A percentile compares a stretch with the other conserved stretches of the same genome.
These are phyloP conservation scores for Troilus luridus DNA, from an alignment of 2,888 invertebrate species.

Conservation along the genomic window DNA sequence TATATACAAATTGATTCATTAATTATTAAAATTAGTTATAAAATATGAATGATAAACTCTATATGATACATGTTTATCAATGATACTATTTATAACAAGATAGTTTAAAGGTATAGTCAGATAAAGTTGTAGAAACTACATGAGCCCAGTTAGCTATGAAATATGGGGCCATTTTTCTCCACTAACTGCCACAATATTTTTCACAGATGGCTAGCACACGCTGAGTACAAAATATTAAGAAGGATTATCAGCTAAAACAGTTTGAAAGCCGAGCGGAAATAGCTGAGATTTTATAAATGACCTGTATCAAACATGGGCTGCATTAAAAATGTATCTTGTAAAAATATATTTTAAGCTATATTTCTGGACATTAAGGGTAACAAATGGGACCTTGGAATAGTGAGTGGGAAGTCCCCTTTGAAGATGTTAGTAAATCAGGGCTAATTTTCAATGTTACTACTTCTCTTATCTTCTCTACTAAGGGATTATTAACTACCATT, in stretches of 20 bases:
- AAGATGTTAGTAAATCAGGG: slow-evolving; percentile 7
- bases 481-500: slow-evolving; percentile 36
- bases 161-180: slow-evolving; percentile 19
- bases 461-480: not conserved
- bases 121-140: slow-evolving; percentile 13
- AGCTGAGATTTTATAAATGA: not conserved
- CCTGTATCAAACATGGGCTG: not conserved
- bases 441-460: not conserved
- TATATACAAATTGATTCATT: too few species aligned
- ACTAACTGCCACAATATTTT: slow-evolving; percentile 36
- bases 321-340: not conserved
- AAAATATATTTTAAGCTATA: slow-evolving; percentile 4
- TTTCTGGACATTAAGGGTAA: not conserved
- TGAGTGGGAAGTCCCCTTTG: slow-evolving; percentile 31
- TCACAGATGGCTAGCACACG: slow-evolving; percentile 19
- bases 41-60: too few species aligned
- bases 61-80: not conserved
- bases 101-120: not conserved
- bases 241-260: slow-evolving; percentile 30
- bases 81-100: not conserved
- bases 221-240: not conserved
- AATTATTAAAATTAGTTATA: too few species aligned
- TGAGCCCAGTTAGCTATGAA: not conserved
- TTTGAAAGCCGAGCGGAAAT: slow-evolving; percentile 4
- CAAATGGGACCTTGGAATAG: not conserved